A percentile compares a stretch with the other conserved stretches of the same genome.
phyloP scores from a whole-genome alignment of 2,797 vertebrate genomes.

The Syngnathus rostellatus region DNA sequence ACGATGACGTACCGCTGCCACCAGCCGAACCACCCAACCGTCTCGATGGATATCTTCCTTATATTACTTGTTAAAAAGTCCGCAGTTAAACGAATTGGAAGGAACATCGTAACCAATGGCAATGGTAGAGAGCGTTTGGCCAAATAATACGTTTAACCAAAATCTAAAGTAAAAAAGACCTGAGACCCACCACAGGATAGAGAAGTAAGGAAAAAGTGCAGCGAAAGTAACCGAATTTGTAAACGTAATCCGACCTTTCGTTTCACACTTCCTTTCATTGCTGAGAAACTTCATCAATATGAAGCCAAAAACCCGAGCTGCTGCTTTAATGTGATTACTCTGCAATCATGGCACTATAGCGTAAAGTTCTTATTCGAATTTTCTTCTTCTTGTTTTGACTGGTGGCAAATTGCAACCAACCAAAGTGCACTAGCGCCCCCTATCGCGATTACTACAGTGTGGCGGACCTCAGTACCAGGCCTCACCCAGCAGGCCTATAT shows the following conservation, averaged over 20 bases:
- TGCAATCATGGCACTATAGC: not conserved
- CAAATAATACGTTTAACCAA: not conserved
- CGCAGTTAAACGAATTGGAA: not conserved
- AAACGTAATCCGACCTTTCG: not conserved
- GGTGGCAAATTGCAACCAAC: not conserved
- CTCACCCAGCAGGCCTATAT: no score
- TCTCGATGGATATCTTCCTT: not conserved
- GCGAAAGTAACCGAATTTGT: not conserved
- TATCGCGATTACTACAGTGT: not conserved
- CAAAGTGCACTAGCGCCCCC: not conserved
- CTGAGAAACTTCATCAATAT: not conserved
- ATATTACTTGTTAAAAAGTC: not conserved
- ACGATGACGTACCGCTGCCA: not conserved
- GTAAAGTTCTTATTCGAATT: not conserved
- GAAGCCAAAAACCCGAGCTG: not conserved
- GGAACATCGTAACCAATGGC: not conserved
- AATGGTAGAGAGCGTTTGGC: not conserved
- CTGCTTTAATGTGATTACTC: not conserved
- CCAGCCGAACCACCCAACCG: not conserved
- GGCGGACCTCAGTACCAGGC: no score
- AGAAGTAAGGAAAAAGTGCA: not conserved
- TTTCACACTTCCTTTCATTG: constrained; percentile 1
- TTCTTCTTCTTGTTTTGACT: not conserved
- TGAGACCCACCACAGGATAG: not conserved
- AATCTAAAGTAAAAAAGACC: not conserved